A percentile compares a stretch with the other conserved stretches of the same genome.
These are phyloP conservation scores for Gambusia yucatana DNA, from an alignment of 2,797 vertebrate species.

Conservation along the genomic window DNA sequence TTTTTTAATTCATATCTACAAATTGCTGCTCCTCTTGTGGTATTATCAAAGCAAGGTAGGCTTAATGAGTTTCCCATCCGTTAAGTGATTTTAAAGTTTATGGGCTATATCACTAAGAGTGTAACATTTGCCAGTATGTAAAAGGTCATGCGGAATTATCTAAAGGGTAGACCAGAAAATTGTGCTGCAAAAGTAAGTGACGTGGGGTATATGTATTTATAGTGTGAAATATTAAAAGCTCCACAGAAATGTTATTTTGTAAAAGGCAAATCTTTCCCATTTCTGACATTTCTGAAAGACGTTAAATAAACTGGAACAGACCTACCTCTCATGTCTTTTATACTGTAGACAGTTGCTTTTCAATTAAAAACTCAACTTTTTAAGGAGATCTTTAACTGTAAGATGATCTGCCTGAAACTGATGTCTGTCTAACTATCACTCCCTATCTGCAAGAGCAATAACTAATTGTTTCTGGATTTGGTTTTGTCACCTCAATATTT, in stretches of 20 bases:
- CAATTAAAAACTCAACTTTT: constrained; percentile 18
- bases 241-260: constrained; percentile 18
- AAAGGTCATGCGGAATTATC: constrained; percentile 67
- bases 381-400: not conserved
- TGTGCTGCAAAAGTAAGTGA: constrained; percentile 41
- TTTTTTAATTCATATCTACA: constrained; percentile 74
- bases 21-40: constrained; percentile 65
- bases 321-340: constrained; percentile 21
- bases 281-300: constrained; percentile 39
- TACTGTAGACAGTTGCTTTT: constrained; percentile 18
- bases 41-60: constrained; percentile 68
- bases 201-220: constrained; percentile 46
- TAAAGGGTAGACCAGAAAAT: constrained; percentile 65
- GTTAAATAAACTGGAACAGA: constrained; percentile 37
- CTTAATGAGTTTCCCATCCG: constrained; percentile 61
- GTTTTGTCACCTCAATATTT: constrained; percentile 53
- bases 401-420: constrained; percentile 30
- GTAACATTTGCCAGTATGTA: constrained; percentile 45
- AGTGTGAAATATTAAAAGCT: constrained; percentile 31
- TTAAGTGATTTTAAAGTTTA: constrained; percentile 70
- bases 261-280: constrained; percentile 23
- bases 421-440: constrained; percentile 22
- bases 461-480: constrained; percentile 53
- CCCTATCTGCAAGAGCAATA: constrained; percentile 27
- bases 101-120: constrained; percentile 62